These are phyloP conservation scores for Syncerus caffer DNA, from an alignment of 2,797 vertebrate species.

Conservation along the genomic window DNA sequence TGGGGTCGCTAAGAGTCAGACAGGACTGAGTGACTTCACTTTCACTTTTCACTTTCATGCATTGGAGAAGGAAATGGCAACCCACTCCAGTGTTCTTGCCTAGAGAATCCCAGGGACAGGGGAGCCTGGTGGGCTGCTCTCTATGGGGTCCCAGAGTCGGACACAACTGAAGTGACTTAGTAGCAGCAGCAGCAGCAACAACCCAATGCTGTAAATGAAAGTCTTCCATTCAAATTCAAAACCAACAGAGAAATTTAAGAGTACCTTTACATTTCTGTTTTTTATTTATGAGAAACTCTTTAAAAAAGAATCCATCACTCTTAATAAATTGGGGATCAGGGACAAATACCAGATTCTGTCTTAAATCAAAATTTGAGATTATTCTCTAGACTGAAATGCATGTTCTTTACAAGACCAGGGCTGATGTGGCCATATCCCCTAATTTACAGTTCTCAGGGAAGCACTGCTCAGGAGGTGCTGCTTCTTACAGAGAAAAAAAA, in stretches of 20 bases:
- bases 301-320: background rate
- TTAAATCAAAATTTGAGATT: background rate
- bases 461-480: background rate
- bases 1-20: no score
- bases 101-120: no score
- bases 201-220: background rate
- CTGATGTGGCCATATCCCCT: background rate
- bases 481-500: background rate
- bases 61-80: no score
- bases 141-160: no score
- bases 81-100: no score
- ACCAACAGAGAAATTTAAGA: background rate
- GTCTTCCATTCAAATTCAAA: background rate
- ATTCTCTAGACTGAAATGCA: background rate
- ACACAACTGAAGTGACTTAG: no score
- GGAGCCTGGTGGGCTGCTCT: no score
- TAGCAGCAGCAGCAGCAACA: background rate
- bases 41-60: no score
- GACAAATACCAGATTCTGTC: background rate
- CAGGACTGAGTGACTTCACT: no score
- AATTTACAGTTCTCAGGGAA: background rate
- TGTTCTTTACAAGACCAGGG: background rate
- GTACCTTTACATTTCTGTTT: background rate
- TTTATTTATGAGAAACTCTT: background rate
- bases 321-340: background rate